A percentile compares a stretch with the other conserved stretches of the same genome.
phyloP scores from a whole-genome alignment of 2,888 invertebrate species.

The Oxycera nigricornis region DNA sequence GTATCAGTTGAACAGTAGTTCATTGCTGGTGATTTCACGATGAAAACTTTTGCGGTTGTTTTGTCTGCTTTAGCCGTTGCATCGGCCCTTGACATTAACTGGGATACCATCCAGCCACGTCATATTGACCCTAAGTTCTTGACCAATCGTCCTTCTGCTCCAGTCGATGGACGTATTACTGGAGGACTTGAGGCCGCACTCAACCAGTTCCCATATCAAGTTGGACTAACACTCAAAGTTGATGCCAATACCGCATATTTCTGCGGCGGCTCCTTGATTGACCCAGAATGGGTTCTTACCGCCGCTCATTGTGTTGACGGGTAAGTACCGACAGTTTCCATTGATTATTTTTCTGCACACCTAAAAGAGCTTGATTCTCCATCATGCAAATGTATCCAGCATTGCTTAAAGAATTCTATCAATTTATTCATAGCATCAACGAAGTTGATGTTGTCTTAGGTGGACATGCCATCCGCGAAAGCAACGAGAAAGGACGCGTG shows the following conservation, averaged over 20 bases:
- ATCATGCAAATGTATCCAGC: background rate
- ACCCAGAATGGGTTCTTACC: constrained; percentile 31
- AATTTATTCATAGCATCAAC: background rate
- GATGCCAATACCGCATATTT: constrained; percentile 1
- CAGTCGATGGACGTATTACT: constrained; percentile 54
- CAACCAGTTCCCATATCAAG: constrained; percentile 56
- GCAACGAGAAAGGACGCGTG: constrained; percentile 9
- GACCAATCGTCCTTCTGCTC: background rate
- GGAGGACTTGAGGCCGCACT: constrained; percentile 57
- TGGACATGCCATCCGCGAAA: constrained; percentile 39
- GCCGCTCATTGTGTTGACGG: constrained; percentile 49
- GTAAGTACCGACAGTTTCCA: constrained; percentile 49
- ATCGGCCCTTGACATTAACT: constrained; percentile 1
- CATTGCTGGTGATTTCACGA: background rate
- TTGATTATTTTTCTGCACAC: too few relatives aligned
- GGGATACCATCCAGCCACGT: background rate
- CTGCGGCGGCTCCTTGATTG: constrained; percentile 38
- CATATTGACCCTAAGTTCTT: background rate
- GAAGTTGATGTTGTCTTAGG: constrained; percentile 39
- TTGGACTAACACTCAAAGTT: constrained; percentile 7
- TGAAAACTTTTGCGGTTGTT: constrained; percentile 17
- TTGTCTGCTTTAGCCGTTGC: background rate
- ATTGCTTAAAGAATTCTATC: background rate
- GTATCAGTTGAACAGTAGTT: background rate
- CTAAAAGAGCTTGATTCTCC: background rate